Base-by-base conservation (phyloP, 2,888 invertebrate species). In the Tetragonula carbonaria region DNA sequence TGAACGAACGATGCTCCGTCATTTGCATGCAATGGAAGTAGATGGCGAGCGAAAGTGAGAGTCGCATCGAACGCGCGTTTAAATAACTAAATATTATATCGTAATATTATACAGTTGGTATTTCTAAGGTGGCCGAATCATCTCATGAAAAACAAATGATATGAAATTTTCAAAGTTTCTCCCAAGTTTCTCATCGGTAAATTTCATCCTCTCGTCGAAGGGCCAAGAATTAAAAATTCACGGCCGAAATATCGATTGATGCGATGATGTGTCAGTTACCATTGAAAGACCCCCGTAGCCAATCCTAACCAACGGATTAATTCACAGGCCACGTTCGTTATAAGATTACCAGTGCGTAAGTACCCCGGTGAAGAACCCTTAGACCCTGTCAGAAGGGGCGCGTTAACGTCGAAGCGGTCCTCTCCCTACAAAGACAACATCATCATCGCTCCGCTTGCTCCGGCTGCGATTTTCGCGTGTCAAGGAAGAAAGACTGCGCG, bases 331-430 rank as follows among this genome's bases (percentile, higher is more conserved):
- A 53, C 76, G 74, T 71, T 81, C 80, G 78, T 87, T 86, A 87
- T 74, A 79, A 87, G 87, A 87, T 87, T 87, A 87, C 85, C 77
- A 80, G 75, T 66, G 84, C 85, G 74, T 87, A 87, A 87, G 87
- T 82, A 80, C 82, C 80, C 59, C 59, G 72, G 18, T 87, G 80
- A 65, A 85, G 85, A 74, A 85, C 85, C 87, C 85, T 87, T 75
- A 50, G 63, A 68, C 75, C 66, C 59, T 70, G 62, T 74, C 70
- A 71, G 74, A 79, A 45, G 76, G 84, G 75, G 67, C 62, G 74
- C 81, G 71, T 66, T 62, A 77, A 80, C 79, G 53, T 75, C 65
- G 76, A 66, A 38, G 51, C 68, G 63, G 50, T 53, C 33, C 63
- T 33, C 67, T 59, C 53, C n/a, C 65, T 51, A 59, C 66, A 71